Evolutionary conservation across 2,888 invertebrate species (phyloP), one percentile per base, ranked within the genome.

Genomic region (Ichneumon xanthorius): DNA sequence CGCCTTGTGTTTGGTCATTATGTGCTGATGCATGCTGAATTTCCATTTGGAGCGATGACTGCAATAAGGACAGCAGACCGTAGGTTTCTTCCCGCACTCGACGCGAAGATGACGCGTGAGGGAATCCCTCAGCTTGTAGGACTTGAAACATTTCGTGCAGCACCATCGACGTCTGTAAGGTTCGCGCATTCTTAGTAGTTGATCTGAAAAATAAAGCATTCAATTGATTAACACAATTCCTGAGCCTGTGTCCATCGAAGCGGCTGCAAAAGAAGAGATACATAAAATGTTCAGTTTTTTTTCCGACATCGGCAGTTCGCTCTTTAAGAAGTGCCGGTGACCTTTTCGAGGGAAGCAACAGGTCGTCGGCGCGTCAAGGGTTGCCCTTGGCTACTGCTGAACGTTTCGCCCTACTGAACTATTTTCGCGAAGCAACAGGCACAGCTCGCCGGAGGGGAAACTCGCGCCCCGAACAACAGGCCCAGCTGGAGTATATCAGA

Each of bases 91-190:
- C 16, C 94, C 94, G 85, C 94, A 94, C 87, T 94, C 94, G 80
- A 92, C 90, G 82, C 91, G 91, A 81, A 93, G 86, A 87, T 94
- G 94, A 50, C 93, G 92, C 37, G 90, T 89, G 61, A 94, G 92
- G 75, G 96, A 96, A 37, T 53, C 65, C 40, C 55, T 77, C 26
- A 67, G 77, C 22, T 77, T 67, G 77, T 96, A 96, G 85, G 95
- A 95, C 93, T 95, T 96, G 89, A 94, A 94, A 89, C 96, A 96
- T 71, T 95, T 94, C 84, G 92, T 93, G 90, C 96, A 96, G 0
- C 88, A 89, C 63, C 88, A 91, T 86, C 75, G 84, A 55, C 75
- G 61, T 45, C 82, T 58, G 40, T 72, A 40, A 40, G 82, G 61
- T 37, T 30, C 67, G 48, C 77, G 50, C n/a, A 79, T 63, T 50